Conservation (phyloP, 2,888 invertebrate species). For the Lepidocyrtinus sp. region DNA sequence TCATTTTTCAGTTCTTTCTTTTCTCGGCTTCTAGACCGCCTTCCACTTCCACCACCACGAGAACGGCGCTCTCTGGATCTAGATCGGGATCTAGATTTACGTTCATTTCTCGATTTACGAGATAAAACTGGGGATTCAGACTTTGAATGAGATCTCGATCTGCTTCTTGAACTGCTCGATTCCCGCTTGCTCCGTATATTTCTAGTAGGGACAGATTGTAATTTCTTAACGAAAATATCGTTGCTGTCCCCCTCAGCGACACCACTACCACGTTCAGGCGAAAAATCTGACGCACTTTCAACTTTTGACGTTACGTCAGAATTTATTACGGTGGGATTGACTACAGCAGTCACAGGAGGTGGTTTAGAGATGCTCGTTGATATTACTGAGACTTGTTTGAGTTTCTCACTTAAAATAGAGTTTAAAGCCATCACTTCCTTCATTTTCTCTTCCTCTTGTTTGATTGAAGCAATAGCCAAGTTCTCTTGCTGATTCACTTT, state of each 20-base stretch:
- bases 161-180: slow-evolving; percentile 50
- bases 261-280: slow-evolving; percentile 9
- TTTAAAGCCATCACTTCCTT: slow-evolving; percentile 69
- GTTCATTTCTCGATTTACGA: slow-evolving; percentile 47
- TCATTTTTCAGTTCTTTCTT: slow-evolving; percentile 39
- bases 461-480: slow-evolving; percentile 65
- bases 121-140: slow-evolving; percentile 52
- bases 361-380: slow-evolving; percentile 61
- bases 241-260: slow-evolving; percentile 7
- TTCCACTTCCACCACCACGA: slow-evolving; percentile 50
- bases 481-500: slow-evolving; percentile 55
- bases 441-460: slow-evolving; percentile 69
- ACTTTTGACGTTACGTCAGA: background rate
- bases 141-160: slow-evolving; percentile 62
- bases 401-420: slow-evolving; percentile 65
- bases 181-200: slow-evolving; percentile 42
- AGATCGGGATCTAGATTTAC: slow-evolving; percentile 43
- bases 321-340: slow-evolving; percentile 64
- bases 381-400: slow-evolving; percentile 65
- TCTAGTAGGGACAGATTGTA: background rate
- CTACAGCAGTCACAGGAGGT: slow-evolving; percentile 64
- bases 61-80: slow-evolving; percentile 49
- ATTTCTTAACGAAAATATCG: slow-evolving; percentile 42
- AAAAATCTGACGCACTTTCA: background rate
- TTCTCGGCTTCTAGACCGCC: slow-evolving; percentile 34